phyloP scores from a whole-genome alignment of 2,888 invertebrate species.

The Dimorphilus gyrociliatus region DNA sequence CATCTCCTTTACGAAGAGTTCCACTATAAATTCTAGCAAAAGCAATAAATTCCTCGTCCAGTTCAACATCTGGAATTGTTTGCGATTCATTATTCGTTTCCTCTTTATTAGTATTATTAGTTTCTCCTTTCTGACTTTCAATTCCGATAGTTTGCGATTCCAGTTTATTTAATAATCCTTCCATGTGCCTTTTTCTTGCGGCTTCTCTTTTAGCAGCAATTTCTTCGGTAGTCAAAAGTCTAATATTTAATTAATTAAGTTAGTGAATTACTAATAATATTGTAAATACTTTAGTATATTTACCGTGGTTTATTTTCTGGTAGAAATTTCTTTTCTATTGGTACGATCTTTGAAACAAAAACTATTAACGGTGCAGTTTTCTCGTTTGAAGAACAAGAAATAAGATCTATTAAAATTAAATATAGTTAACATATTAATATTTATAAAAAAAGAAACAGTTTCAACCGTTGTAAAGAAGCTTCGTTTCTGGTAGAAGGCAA shows the following conservation, averaged over 20 bases:
- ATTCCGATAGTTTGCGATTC: not conserved
- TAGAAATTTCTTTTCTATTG: conserved; percentile 52
- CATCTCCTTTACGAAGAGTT: conserved; percentile 54
- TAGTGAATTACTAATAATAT: no score
- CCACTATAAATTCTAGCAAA: conserved; percentile 88
- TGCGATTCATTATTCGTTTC: conserved; percentile 1
- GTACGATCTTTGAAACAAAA: conserved; percentile 78
- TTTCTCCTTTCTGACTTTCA: conserved; percentile 9
- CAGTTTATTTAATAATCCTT: conserved; percentile 27
- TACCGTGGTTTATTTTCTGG: conserved; percentile 56
- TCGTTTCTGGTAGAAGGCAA: conserved; percentile 51
- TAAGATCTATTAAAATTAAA: conserved; percentile 19
- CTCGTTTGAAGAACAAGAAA: conserved; percentile 48
- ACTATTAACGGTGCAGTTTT: conserved; percentile 54
- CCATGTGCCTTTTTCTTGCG: conserved; percentile 50
- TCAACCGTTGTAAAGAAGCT: conserved; percentile 48
- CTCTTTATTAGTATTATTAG: conserved; percentile 1
- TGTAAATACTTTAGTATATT: conserved; percentile 2
- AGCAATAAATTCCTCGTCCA: conserved; percentile 50
- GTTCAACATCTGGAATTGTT: conserved; percentile 13
- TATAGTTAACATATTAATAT: not conserved
- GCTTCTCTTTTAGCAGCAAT: conserved; percentile 51
- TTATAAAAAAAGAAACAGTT: not conserved
- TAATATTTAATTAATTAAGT: conserved; percentile 28
- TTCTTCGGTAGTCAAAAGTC: conserved; percentile 57